Base-by-base conservation (phyloP, 2,888 invertebrate genomes). In the Eumerus sabulonum region DNA sequence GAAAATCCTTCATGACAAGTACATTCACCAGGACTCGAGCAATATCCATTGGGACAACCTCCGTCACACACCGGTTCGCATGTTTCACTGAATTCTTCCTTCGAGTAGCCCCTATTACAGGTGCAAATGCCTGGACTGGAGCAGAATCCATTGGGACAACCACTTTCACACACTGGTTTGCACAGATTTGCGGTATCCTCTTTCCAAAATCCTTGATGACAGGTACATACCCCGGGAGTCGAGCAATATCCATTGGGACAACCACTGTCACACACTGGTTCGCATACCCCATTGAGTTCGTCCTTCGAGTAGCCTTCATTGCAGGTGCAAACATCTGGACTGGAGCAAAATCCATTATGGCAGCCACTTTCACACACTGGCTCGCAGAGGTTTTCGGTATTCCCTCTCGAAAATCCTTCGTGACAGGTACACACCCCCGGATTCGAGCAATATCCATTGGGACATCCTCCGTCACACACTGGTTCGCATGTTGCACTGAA, bases 381-480 rank as follows among this genome's bases (percentile, higher is more conserved):
- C 11, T 40, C 40, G 9, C 40, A 40, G 5, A 9, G 3, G n/a
- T n/a, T 9, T 40, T 40, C 5, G 1, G 11, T 3, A 3, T 11
- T 11, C n/a, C 3, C 2, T 18, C 48, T 60, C 0, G 14, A n/a
- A 86, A 90, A 94, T 0, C 94, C 94, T 2, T 90, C 88, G 82
- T 93, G 92, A 83, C 94, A 94, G 53, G 92, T 90, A 83, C 94
- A 94, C 83, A 92, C 90, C 85, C 93, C 92, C 0, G 94, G 94
- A 0, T 91, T 91, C 0, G 93, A 91, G 82, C 94, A 94, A 5
- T 90, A 88, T 0, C 94, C 94, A 84, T 94, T 94, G 0, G 89
- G 88, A 83, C 94, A 94, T 0, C 93, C 93, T 11, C 90, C 90
- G 0, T 90, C 89, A n/a, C 76, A 76, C 1, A 76, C 18, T 0